Evolutionary conservation across 2,888 invertebrate species (phyloP), one percentile per base, ranked within the genome.

Genomic region (Nephrocerus scutellatus): DNA sequence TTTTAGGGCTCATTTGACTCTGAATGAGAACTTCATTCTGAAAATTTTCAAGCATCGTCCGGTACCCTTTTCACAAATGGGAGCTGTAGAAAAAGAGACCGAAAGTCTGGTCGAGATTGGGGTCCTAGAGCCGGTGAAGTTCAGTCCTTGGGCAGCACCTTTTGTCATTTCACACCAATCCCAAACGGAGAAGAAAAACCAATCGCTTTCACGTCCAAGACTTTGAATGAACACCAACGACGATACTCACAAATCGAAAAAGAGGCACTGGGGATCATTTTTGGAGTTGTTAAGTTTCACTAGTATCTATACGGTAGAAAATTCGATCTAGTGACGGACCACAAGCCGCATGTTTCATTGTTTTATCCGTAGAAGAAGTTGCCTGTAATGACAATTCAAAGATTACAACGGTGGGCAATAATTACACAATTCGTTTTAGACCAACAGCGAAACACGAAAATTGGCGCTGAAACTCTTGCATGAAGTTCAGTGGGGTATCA

Each of bases 281-380:
- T 48, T 36, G 61, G 55, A 4, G 52, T 66, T 3, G 50, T 51
- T 15, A 54, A 56, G 44, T 70, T 68, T 44, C 55, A 60, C 35
- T 48, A 57, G 6, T 70, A 60, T 43, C 23, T 68, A 2, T 58
- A 50, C 45, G 68, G 65, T 4, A 41, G 59, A 2, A 42, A 51
- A 6, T 70, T 70, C 46, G 52, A 47, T 0, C 42, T 66, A 9
- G 13, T 52, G 8, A 68, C 63, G 3, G 62, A 65, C 44, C 56
- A 62, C 39, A 49, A 59, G 32, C 63, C 66, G 2, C 24, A 50
- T 3, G 9, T 46, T 3, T 43, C 50, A 42, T 57, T 60, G 19
- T 59, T 56, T 41, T 50, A 52, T 6, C 53, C 52, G 2, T 46
- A 28, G 3, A 54, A 54, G 41, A 34, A 45, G 9, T 53, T 56